phyloP scores from a whole-genome alignment of 2,888 invertebrate species.

The Pteria penguin region DNA sequence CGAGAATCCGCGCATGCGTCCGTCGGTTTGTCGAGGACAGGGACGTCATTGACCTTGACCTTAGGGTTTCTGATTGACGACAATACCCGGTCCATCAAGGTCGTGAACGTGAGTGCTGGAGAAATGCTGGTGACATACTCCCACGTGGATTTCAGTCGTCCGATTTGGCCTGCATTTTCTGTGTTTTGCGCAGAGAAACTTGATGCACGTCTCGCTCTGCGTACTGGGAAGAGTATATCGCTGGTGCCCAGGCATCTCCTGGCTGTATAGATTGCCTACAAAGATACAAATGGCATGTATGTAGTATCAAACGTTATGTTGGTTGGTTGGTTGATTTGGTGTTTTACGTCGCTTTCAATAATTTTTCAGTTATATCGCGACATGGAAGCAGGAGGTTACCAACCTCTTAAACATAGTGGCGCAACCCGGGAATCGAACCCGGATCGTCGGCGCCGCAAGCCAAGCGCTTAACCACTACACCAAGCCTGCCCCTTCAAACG shows the following conservation, averaged over 20 bases:
- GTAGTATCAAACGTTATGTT: no score
- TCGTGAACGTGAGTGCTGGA: constrained; percentile 2
- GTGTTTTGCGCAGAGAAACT: neutral
- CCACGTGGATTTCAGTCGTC: constrained; percentile 4
- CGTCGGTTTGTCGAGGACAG: neutral
- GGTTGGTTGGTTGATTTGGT: no score
- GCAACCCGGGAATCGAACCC: no score
- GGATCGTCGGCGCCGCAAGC: no score
- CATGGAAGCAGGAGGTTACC: no score
- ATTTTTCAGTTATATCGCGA: no score
- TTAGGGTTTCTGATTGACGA: constrained; percentile 14
- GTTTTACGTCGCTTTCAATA: no score
- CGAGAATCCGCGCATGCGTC: neutral
- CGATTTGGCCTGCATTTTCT: constrained; percentile 21
- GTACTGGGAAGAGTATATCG: constrained; percentile 5
- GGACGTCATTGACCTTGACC: neutral
- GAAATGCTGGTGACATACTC: constrained; percentile 4
- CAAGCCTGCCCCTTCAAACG: no score
- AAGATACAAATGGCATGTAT: no score
- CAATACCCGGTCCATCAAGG: neutral
- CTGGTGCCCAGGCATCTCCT: neutral
- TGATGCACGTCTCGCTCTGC: neutral
- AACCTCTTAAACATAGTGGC: no score
- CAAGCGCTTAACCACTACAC: no score
- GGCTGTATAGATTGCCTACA: no score